Evolutionary conservation across 2,113 vertebrate species (phyloP).

Genomic region (Struthio camelus): DNA sequence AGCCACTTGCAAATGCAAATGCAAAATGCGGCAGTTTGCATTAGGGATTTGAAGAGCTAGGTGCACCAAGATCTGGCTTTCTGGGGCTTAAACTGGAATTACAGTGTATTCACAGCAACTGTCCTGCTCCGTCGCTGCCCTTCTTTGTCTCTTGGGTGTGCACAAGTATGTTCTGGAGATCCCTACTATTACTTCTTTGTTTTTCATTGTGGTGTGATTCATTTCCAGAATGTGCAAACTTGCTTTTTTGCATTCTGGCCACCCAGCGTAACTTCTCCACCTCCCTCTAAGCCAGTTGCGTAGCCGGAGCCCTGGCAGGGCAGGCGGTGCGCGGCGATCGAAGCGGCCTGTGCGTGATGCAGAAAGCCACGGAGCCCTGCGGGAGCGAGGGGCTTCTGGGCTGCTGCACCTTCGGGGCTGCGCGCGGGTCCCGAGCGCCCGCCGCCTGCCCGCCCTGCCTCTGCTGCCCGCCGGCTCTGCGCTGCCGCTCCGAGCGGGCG

Average conservation of each 20-base stretch:
- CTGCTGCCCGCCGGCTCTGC: too few species aligned
- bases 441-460: too few species aligned
- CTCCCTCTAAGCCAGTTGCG: rapidly evolving
- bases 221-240: not conserved
- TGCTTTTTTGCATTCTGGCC: not conserved
- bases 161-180: not conserved
- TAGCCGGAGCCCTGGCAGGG: not conserved
- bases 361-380: too few species aligned
- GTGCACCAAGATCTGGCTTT: not conserved
- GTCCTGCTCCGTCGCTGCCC: not conserved
- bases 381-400: too few species aligned
- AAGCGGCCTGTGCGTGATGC: not conserved
- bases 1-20: not conserved
- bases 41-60: not conserved
- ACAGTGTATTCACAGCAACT: not conserved
- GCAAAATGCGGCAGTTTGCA: not conserved
- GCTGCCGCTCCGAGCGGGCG: not conserved
- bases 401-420: too few species aligned
- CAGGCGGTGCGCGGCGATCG: not conserved
- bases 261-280: rapidly evolving
- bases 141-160: not conserved
- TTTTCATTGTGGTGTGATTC: not conserved
- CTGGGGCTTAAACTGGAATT: not conserved
- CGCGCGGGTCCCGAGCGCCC: too few species aligned
- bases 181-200: not conserved